Conservation (phyloP, 2,113 vertebrate species). For the Sialia sialis region DNA sequence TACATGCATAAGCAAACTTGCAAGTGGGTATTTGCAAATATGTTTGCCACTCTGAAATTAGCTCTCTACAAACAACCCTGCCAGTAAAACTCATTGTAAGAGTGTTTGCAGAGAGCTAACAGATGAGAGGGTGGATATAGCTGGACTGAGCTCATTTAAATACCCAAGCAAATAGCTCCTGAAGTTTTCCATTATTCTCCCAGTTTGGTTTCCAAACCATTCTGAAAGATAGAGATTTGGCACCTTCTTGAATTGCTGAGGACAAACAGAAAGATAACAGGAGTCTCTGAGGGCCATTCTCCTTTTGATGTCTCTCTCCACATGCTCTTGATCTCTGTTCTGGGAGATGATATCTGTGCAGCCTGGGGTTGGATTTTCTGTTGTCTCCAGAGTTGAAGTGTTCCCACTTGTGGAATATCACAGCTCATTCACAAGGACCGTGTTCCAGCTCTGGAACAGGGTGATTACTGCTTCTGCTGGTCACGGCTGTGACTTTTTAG, state of each 20-base stretch:
- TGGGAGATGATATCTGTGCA: not conserved
- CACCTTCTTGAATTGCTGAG: not conserved
- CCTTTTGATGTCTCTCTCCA: not conserved
- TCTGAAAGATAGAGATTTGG: not conserved
- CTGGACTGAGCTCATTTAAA: not conserved
- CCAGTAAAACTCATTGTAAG: slow-evolving; percentile 11
- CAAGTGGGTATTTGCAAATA: slow-evolving; percentile 41
- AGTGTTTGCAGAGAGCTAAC: slow-evolving; percentile 47
- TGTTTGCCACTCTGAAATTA: slow-evolving; percentile 40
- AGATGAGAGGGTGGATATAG: not conserved
- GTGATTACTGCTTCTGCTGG: not conserved
- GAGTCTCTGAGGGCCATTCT: not conserved
- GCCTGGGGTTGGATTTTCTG: not conserved
- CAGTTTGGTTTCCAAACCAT: not conserved
- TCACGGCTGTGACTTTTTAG: not conserved
- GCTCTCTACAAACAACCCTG: slow-evolving; percentile 47
- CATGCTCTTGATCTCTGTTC: not conserved
- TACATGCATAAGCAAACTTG: slow-evolving; percentile 36
- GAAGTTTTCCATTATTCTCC: not conserved
- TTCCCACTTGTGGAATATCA: not conserved
- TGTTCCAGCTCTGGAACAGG: not conserved
- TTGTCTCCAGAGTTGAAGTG: not conserved
- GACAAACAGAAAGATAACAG: not conserved
- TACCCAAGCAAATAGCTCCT: not conserved
- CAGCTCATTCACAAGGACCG: not conserved